These are phyloP conservation scores for Tetranychus truncatus DNA, from an alignment of 2,888 invertebrate species.

Conservation along the genomic window DNA sequence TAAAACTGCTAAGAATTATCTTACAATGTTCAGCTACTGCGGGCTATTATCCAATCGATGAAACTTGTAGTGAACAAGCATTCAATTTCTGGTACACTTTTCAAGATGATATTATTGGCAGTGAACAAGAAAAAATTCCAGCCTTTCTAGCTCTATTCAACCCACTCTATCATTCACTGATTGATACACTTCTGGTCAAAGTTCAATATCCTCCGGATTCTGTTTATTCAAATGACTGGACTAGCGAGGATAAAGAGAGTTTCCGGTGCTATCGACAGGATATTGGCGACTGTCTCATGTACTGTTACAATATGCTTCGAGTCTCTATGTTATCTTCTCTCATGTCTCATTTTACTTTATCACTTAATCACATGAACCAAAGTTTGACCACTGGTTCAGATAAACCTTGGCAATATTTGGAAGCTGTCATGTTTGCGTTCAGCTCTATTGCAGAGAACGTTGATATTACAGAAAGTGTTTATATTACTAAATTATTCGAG, in stretches of 20 bases:
- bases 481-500: constrained; percentile 43
- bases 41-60: constrained; percentile 70
- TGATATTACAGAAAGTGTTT: constrained; percentile 40
- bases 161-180: constrained; percentile 58
- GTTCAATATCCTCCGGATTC: constrained; percentile 51
- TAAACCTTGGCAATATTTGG: constrained; percentile 37
- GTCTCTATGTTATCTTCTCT: constrained; percentile 32
- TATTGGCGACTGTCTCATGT: constrained; percentile 64
- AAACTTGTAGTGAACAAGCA: constrained; percentile 62
- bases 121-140: constrained; percentile 37
- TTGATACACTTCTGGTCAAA: constrained; percentile 56
- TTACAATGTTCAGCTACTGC: constrained; percentile 59
- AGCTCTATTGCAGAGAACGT: constrained; percentile 42
- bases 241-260: constrained; percentile 61
- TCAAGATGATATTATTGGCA: constrained; percentile 49
- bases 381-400: background rate
- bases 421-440: constrained; percentile 48
- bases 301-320: constrained; percentile 64
- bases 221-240: constrained; percentile 38
- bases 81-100: constrained; percentile 81
- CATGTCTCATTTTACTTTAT: constrained; percentile 24
- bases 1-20: constrained; percentile 50
- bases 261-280: constrained; percentile 72
- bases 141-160: constrained; percentile 43
- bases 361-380: constrained; percentile 17